Percentiles rank a stretch among this genome's conserved stretches.
These are phyloP conservation scores for Syrista parreyssii DNA, from an alignment of 2,888 invertebrate species.

Conservation along the genomic window DNA sequence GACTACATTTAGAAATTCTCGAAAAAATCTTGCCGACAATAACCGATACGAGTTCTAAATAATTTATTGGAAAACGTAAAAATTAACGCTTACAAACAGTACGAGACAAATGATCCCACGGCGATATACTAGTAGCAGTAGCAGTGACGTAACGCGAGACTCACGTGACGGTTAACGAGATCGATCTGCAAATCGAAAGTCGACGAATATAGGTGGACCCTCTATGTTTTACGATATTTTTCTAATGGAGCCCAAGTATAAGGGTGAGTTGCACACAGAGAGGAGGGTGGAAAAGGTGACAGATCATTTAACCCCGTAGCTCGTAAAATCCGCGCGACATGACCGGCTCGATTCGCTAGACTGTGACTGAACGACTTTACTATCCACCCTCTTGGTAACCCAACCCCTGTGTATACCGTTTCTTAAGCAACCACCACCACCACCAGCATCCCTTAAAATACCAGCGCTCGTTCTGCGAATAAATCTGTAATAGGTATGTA, in stretches of 20 bases:
- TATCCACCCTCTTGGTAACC: slow-evolving; percentile 6
- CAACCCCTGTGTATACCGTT: background rate
- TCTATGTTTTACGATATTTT: slow-evolving; percentile 14
- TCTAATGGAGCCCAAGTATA: slow-evolving; percentile 9
- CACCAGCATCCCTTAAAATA: background rate
- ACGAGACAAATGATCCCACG: background rate
- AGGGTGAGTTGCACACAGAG: slow-evolving; percentile 2
- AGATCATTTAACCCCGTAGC: slow-evolving; percentile 56
- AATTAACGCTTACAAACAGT: background rate
- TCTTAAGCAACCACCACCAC: background rate
- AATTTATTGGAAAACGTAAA: too few relatives aligned
- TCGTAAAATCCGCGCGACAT: slow-evolving; percentile 48
- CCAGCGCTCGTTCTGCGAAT: background rate
- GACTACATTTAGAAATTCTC: too few relatives aligned
- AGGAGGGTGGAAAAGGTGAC: slow-evolving; percentile 46
- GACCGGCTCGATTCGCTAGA: slow-evolving; percentile 44
- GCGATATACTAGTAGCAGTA: background rate
- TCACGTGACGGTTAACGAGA: background rate
- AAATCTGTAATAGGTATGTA: background rate
- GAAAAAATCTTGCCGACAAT: background rate
- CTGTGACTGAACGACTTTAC: slow-evolving; percentile 42
- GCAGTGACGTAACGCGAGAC: background rate
- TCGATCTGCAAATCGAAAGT: background rate
- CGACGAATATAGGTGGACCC: background rate
- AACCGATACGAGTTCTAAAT: too few relatives aligned